Base-by-base conservation (phyloP, 1,140 invertebrate species). In the Propsilocerus akamusi region DNA sequence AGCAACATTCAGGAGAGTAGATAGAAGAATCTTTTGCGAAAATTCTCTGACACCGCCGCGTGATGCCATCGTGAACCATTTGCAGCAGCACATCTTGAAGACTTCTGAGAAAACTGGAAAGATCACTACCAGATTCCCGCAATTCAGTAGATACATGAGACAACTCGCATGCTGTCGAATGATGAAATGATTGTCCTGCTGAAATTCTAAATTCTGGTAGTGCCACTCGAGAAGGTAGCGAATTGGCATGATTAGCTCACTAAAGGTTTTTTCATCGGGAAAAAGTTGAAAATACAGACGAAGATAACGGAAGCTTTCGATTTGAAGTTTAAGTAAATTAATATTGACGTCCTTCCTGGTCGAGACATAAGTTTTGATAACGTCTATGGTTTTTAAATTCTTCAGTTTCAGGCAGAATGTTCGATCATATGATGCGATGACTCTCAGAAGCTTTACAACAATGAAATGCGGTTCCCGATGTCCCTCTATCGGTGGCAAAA, bases 291-390 rank as follows among this genome's bases (percentile, higher is more conserved):
- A 48, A 30, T 65, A 50, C 32, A 57, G 60, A 12, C 61, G 60
- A 47, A 63, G 30, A 22, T 58, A 57, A 5, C 63, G 57, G 17
- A 65, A 32, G 14, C 71, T 63, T 66, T 80, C 77, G 11, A 73
- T 75, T 61, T 78, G 76, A 52, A 80, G 63, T 49, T 69, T 67
- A 24, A 65, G 56, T 26, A 61, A 8, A 34, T 41, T 30, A 49
- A 64, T 61, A 54, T 56, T 60, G 1, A 60, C 55, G 48, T 58
- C 57, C 5, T 59, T 55, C 3, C 55, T 49, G 37, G 53, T 53
- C 7, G 55, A 65, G 41, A 64, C 26, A 53, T 56, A 63, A 12
- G 55, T 54, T 52, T 60, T 52, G 2, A 65, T 47, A 25, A 46
- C 52, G 11, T 56, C 52, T 14, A 58, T 50, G 0, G 64, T 11